phyloP scores from a whole-genome alignment of 2,888 invertebrate genomes.

The Lordiphosa fenestrarum region DNA sequence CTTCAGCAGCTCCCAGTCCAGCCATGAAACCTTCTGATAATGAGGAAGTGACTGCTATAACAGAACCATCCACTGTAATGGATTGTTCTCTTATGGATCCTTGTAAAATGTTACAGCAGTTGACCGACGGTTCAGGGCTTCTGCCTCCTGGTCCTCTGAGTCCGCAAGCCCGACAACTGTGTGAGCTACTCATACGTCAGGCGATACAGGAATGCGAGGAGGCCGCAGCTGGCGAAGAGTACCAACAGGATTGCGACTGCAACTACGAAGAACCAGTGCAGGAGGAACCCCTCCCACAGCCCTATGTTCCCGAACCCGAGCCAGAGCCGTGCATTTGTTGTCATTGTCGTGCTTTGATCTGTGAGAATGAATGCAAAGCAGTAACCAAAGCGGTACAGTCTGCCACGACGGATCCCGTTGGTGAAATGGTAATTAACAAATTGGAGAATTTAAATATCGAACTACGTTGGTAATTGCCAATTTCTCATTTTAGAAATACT shows the following conservation, averaged over 20 bases:
- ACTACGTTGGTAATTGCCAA: no score
- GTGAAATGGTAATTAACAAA: slow-evolving; percentile 47
- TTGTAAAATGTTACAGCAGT: slow-evolving; percentile 1
- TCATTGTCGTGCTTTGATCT: slow-evolving; percentile 58
- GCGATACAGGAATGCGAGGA: slow-evolving; percentile 23
- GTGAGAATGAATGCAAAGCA: slow-evolving; percentile 47
- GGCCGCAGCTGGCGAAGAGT: slow-evolving; percentile 3
- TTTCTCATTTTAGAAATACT: slow-evolving; percentile 60
- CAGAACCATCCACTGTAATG: neutral
- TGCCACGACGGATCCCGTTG: slow-evolving; percentile 44
- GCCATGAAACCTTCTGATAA: no score
- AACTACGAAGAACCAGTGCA: neutral
- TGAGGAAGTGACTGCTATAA: no score
- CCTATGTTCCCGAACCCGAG: neutral
- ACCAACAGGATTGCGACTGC: slow-evolving; percentile 2
- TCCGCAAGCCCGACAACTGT: slow-evolving; percentile 12
- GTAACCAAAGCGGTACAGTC: slow-evolving; percentile 50
- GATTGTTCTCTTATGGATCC: slow-evolving; percentile 1
- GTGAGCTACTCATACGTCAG: slow-evolving; percentile 21
- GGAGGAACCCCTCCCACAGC: neutral
- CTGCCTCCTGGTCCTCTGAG: slow-evolving; percentile 19
- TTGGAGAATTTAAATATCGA: neutral
- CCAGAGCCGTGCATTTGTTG: slow-evolving; percentile 58
- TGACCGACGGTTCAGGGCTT: neutral
- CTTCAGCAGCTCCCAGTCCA: no score